phyloP scores from a whole-genome alignment of 2,113 vertebrate species.

The western clawed frog (Xenopus tropicalis) region DNA sequence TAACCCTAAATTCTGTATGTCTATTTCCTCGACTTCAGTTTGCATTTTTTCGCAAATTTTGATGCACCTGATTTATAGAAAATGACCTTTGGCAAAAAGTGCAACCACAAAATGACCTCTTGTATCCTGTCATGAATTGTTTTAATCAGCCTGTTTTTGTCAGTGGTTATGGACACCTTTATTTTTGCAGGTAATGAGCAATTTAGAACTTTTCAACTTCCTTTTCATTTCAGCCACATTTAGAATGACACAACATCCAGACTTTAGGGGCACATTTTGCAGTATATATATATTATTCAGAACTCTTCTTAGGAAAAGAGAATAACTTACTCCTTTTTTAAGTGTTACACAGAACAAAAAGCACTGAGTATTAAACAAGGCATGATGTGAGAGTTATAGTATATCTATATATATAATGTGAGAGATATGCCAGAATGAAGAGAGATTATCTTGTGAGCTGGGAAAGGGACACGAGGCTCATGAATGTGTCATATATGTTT shows the following conservation, averaged over 20 bases:
- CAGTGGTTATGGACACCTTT: slow-evolving; percentile 41
- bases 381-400: no score
- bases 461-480: no score
- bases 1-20: slow-evolving; percentile 20
- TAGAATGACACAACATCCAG: background rate
- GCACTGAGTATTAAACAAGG: no score
- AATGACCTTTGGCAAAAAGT: slow-evolving; percentile 83
- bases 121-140: slow-evolving; percentile 81
- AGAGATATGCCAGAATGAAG: no score
- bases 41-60: slow-evolving; percentile 53
- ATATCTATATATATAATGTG: no score
- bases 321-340: no score
- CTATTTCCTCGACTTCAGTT: slow-evolving; percentile 18
- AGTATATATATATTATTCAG: background rate
- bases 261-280: background rate
- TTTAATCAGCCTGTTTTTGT: slow-evolving; percentile 64
- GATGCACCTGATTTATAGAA: slow-evolving; percentile 85
- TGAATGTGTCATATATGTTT: no score
- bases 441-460: no score
- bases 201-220: background rate
- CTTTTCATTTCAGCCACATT: background rate
- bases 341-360: no score
- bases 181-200: no score
- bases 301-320: background rate
- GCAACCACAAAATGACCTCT: slow-evolving; percentile 71